Percentiles rank a stretch among this genome's conserved stretches.
These are phyloP conservation scores for Lucilia cuprina DNA, from an alignment of 1,140 invertebrate species.

Conservation along the genomic window DNA sequence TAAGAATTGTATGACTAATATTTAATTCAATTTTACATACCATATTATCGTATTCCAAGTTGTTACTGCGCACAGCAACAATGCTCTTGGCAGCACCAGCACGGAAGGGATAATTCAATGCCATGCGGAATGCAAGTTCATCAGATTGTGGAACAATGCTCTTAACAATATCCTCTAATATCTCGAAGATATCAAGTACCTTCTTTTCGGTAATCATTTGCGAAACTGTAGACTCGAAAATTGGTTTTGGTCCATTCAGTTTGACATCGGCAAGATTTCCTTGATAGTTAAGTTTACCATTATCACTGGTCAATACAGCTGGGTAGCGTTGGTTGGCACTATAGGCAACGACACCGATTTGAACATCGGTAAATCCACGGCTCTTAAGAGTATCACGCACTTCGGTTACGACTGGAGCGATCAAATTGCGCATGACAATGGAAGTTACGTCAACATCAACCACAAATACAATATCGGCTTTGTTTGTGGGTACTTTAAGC, in stretches of 20 bases:
- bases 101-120: conserved; percentile 70
- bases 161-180: conserved; percentile 46
- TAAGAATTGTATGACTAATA: background rate
- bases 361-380: conserved; percentile 69
- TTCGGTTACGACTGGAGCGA: conserved; percentile 59
- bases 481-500: conserved; percentile 72
- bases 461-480: conserved; percentile 76
- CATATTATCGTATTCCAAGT: conserved; percentile 53
- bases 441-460: conserved; percentile 69
- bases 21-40: conserved; percentile 42
- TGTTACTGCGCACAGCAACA: conserved; percentile 63
- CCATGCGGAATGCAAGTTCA: conserved; percentile 66
- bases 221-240: conserved; percentile 49
- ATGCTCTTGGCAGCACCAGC: conserved; percentile 68
- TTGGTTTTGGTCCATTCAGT: conserved; percentile 60
- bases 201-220: conserved; percentile 52
- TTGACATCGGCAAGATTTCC: conserved; percentile 66
- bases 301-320: conserved; percentile 67
- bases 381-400: conserved; percentile 59
- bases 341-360: conserved; percentile 68
- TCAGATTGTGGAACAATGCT: conserved; percentile 54
- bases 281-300: conserved; percentile 67
- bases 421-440: conserved; percentile 58
- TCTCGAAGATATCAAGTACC: conserved; percentile 51
- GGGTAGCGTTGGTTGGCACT: conserved; percentile 65